Conservation (phyloP, 2,888 invertebrate genomes). For the Blastobasis adustella region DNA sequence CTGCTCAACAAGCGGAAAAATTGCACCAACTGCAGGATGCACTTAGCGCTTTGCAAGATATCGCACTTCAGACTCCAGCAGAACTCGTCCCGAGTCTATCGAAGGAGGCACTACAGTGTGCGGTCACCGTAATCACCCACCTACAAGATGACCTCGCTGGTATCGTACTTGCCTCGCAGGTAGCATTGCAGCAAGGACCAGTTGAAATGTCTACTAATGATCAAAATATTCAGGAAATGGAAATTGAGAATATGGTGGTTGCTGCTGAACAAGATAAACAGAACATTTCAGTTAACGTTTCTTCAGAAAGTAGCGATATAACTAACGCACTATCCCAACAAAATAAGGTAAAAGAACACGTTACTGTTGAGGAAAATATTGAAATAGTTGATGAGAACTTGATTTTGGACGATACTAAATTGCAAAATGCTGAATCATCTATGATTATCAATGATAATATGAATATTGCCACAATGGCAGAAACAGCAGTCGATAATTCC, state of each 20-base stretch:
- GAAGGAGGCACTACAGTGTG: neutral
- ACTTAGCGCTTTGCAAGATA: neutral
- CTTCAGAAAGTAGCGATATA: neutral
- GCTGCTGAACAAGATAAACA: no score
- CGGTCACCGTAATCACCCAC: neutral
- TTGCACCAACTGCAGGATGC: conserved; percentile 10
- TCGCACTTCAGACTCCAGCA: neutral
- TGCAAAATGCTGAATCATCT: no score
- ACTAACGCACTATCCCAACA: neutral
- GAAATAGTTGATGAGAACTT: neutral
- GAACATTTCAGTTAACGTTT: neutral
- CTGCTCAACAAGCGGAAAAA: neutral
- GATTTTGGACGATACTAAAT: neutral
- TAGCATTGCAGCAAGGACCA: neutral
- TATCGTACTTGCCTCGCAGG: neutral
- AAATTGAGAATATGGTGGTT: no score
- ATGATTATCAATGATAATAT: no score
- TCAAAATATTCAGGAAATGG: no score
- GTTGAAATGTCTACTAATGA: neutral
- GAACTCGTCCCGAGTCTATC: neutral
- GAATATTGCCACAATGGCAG: no score
- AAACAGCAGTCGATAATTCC: no score
- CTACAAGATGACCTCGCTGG: neutral
- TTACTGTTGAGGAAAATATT: neutral
- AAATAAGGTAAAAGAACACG: neutral